Base-by-base conservation (phyloP, 2,888 invertebrate genomes). In the Phaonia tiefii region DNA sequence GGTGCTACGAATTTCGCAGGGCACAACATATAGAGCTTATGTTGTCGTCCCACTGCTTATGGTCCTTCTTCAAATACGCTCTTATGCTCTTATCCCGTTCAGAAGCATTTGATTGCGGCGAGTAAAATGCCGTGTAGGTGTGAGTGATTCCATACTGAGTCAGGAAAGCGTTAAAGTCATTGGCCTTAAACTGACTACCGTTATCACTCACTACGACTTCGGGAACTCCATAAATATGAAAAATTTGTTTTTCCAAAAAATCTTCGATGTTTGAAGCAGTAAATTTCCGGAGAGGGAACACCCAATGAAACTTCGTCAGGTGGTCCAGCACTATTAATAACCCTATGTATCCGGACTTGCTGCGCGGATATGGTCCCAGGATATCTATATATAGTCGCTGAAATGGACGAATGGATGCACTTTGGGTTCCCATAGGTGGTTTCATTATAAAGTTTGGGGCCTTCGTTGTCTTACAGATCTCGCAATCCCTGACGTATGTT, bases 211-310 rank as follows among this genome's bases (percentile, higher is more conserved):
- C 83, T 7, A 86, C 31, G 0, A 37, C 20, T 44, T 84, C 80
- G 0, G 85, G 85, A 22, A 85, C 84, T n/a, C 85, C 86, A 78
- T 84, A 86, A 7, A 83, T 13, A 31, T 58, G 75, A 72, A 86
- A 86, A 8, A 82, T 26, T 5, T 85, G 78, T 39, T 37, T 49
- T 37, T 56, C 7, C 2, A 76, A 13, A 25, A 46, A 54, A 7
- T 51, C 49, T 17, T 25, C n/a, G 37, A 83, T 8, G 49, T 49
- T n/a, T 69, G 31, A 10, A 78, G 82, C 58, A 5, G 75, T 60
- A 49, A 78, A 75, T 25, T 71, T 80, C 8, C 39, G 75, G 11
- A 54, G n/a, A 1, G 78, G 56, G 69, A 37, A 20, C 22, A 17
- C 44, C 74, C 78, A 22, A 73, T 83, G 1, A 17, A 72, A 72